Evolutionary conservation across 2,113 vertebrate genomes (phyloP), one percentile per base, ranked within the genome.

Genomic region (Pomatorhinus ruficollis): DNA sequence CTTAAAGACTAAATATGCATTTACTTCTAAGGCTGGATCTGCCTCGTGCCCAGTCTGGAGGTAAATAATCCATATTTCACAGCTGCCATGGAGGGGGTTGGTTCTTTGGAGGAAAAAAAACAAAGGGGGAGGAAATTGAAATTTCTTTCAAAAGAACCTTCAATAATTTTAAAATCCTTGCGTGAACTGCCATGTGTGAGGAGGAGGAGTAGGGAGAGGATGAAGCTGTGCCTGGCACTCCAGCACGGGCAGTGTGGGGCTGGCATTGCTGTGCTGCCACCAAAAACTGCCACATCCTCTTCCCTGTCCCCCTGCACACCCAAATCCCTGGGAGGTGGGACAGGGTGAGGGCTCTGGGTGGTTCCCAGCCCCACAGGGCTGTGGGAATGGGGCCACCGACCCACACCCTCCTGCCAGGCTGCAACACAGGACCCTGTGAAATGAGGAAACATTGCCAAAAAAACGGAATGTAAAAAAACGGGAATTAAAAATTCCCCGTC

Each of bases 1-100:
- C 97, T 97, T 97, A 97, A 97, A 80, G 81, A 70, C 79, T 95
- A 64, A 88, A 90, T 84, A 94, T 90, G 91, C 91, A 86, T 96
- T 97, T 97, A 88, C 88, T 88, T 96, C 92, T 44, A 9, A 63
- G 95, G 68, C 42, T 95, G 93, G 89, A 3, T 40, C 37, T 15
- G 54, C 9, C 39, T 53, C 3, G 30, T 88, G 92, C 87, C 92
- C 95, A 44, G 88, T 37, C 90, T 95, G 86, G 96, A 92, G 95
- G 96, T 94, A 96, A 97, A 97, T 94, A 95, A 90, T 72, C 86
- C 91, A 42, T 56, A 93, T 85, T 88, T 91, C 94, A 83, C 69
- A 96, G 86, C 75, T 91, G 76, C 85, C 94, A 42, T 83, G 64
- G 87, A 77, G 91, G 79, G 60, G 20, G 37, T 59, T 53, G 33